These are phyloP conservation scores for Myotis findleyi DNA, from an alignment of 2,797 vertebrate genomes.

Conservation along the genomic window DNA sequence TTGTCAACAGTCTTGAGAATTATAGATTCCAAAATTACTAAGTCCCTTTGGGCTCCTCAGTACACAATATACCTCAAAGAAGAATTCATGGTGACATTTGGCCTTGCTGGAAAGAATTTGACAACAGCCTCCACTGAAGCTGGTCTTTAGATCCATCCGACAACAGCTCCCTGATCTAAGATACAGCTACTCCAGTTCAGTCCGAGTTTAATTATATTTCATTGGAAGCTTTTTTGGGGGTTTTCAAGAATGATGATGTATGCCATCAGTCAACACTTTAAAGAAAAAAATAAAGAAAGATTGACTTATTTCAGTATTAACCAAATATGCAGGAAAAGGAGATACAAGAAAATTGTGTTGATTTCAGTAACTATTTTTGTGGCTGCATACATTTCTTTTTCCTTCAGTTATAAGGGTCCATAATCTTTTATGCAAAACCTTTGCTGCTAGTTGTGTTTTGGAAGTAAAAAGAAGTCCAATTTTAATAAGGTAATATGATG, in stretches of 20 bases:
- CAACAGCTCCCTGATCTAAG: not conserved
- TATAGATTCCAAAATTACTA: slow-evolving; percentile 20
- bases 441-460: not conserved
- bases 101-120: slow-evolving; percentile 34
- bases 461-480: slow-evolving; percentile 32
- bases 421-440: not conserved
- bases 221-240: not conserved
- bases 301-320: slow-evolving; percentile 18
- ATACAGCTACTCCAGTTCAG: not conserved
- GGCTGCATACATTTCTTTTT: not conserved
- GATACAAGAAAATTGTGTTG: not conserved
- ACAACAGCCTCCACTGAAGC: not conserved
- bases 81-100: not conserved
- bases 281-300: slow-evolving; percentile 3
- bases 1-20: not conserved
- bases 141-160: not conserved
- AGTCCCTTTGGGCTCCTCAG: not conserved
- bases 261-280: not conserved
- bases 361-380: not conserved
- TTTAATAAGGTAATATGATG: slow-evolving; percentile 21
- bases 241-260: slow-evolving; percentile 11
- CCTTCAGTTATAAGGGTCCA: not conserved
- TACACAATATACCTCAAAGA: not conserved
- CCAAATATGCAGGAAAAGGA: not conserved
- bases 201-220: not conserved